Base-by-base conservation (phyloP, 2,797 vertebrate species). In the Pseudochirops cupreus region DNA sequence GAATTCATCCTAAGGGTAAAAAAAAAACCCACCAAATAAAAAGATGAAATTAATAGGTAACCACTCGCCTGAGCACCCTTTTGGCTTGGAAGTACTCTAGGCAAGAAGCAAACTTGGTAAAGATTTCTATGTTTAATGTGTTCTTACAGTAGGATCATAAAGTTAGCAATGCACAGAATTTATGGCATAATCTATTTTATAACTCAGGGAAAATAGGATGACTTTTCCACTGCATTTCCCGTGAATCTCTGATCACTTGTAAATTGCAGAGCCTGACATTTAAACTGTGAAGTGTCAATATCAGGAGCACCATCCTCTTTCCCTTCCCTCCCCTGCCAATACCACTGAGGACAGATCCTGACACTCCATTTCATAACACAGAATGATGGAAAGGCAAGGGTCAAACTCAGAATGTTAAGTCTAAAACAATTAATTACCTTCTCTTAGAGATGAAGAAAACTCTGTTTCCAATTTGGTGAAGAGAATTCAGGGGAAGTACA, bases 181-280 rank as follows among this genome's bases (percentile, higher is more conserved):
- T 93, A 95, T 59, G 50, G 91, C 94, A 94, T 2, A 33, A 24
- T 96, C 91, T 11, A 56, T 96, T 95, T 95, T 97, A 92, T 94
- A 94, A 90, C 94, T 26, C 0, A 1, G 52, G 58, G 93, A 62
- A 53, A 29, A 26, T 52, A 89, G 52, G 52, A 91, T 31, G 94
- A 90, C 95, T 96, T 95, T 92, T 56, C 95, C 90, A 94, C 29
- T 24, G 28, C 59, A 39, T 95, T 94, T 89, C 91, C 95, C 67
- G 26, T 29, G 95, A 92, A 93, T 90, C 97, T 96, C 95, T 46
- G 93, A 95, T 94, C 74, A 90, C 95, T 95, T 74, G 62, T 87
- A 96, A 97, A 97, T 62, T 82, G 56, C 91, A 91, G 39, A 91
- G 33, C 39, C 92, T 97, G 96, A 91, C 97, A 95, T 96, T 96